Evolutionary conservation across 2,888 invertebrate species (phyloP).

Genomic region (Tiliacea citrago): DNA sequence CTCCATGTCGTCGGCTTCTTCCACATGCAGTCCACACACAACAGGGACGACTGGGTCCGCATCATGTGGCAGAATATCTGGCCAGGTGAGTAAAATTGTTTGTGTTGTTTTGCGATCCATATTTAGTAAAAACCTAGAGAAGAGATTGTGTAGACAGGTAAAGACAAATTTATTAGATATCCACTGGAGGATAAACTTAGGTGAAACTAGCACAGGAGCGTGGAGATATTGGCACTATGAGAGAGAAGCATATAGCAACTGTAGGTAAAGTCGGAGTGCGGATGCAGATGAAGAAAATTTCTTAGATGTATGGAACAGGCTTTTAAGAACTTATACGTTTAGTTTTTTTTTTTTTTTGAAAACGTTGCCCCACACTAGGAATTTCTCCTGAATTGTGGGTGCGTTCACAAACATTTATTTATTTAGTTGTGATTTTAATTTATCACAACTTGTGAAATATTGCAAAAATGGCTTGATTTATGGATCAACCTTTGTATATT

Average conservation of each 20-base stretch:
- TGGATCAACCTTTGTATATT: conserved; percentile 32
- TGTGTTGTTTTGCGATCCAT: neutral
- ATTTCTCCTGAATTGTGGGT: too few relatives aligned
- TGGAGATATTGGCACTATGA: neutral
- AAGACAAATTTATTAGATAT: neutral
- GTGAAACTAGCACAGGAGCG: neutral
- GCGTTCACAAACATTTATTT: too few relatives aligned
- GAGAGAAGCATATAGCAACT: too few relatives aligned
- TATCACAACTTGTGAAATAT: conserved; percentile 2
- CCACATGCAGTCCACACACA: conserved; percentile 79
- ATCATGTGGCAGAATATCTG: conserved; percentile 93
- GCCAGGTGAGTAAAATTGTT: conserved; percentile 77
- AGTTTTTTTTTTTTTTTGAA: too few relatives aligned
- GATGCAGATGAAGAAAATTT: neutral
- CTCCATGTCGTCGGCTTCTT: conserved; percentile 79
- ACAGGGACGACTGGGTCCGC: conserved; percentile 86
- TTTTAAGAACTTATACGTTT: neutral
- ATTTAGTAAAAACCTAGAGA: neutral
- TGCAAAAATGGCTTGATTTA: conserved; percentile 22
- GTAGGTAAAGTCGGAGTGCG: neutral
- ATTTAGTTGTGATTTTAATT: too few relatives aligned
- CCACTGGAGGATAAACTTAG: neutral
- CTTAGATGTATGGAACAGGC: neutral
- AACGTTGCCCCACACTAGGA: too few relatives aligned
- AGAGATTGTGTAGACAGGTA: neutral